Conservation (phyloP, 2,797 vertebrate genomes). For the Labroides dimidiatus region DNA sequence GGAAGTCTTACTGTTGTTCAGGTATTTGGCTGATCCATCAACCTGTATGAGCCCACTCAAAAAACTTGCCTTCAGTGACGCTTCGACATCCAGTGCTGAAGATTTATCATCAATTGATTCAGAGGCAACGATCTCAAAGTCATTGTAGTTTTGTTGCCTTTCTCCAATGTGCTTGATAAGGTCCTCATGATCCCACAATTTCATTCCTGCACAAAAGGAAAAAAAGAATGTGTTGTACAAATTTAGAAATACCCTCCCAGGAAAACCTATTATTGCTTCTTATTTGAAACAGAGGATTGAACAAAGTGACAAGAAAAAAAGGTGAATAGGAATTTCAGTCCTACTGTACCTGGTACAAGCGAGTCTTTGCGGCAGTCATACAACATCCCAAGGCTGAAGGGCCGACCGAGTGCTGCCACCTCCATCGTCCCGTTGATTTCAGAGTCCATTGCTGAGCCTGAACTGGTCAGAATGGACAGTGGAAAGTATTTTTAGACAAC, state of each 20-base stretch:
- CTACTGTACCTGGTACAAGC: slow-evolving; percentile 56
- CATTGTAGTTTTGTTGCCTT: not conserved
- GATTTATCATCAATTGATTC: slow-evolving; percentile 56
- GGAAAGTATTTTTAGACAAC: too few relatives aligned
- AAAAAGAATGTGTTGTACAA: too few relatives aligned
- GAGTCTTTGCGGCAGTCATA: slow-evolving; percentile 66
- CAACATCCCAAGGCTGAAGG: slow-evolving; percentile 71
- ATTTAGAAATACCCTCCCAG: too few relatives aligned
- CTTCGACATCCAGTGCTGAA: slow-evolving; percentile 40
- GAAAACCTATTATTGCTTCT: too few relatives aligned
- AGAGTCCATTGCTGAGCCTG: not conserved
- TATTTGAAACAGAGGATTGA: too few relatives aligned
- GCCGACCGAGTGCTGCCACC: slow-evolving; percentile 55
- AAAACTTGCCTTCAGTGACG: slow-evolving; percentile 52
- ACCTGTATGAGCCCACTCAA: slow-evolving; percentile 25
- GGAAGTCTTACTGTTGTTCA: slow-evolving; percentile 31
- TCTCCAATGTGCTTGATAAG: slow-evolving; percentile 9
- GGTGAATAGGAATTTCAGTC: too few relatives aligned
- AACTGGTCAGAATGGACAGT: too few relatives aligned
- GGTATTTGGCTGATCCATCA: slow-evolving; percentile 47
- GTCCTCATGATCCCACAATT: slow-evolving; percentile 27
- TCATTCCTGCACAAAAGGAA: slow-evolving; percentile 11
- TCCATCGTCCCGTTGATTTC: slow-evolving; percentile 25
- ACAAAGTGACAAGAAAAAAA: too few relatives aligned
- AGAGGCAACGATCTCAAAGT: slow-evolving; percentile 44